Conservation (phyloP, 2,113 vertebrate genomes). For the Ophthalmolycus amberensis region DNA sequence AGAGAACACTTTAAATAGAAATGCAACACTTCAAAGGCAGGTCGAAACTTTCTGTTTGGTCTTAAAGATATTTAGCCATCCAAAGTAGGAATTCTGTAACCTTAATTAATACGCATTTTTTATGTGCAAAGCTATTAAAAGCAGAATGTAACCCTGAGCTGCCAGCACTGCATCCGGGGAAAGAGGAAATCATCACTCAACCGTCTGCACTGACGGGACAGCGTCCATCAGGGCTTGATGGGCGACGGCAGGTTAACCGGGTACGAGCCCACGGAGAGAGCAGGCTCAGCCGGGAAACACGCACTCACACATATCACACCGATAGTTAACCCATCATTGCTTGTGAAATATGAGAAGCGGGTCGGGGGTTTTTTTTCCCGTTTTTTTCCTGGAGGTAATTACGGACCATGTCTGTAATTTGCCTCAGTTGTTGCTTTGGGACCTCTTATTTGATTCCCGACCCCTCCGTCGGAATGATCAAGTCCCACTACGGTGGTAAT, state of each 20-base stretch:
- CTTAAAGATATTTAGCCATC: not conserved
- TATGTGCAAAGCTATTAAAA: not conserved
- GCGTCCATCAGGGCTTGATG: slow-evolving; percentile 67
- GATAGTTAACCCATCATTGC: slow-evolving; percentile 36
- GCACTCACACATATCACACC: slow-evolving; percentile 10
- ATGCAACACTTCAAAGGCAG: not conserved
- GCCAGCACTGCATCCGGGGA: slow-evolving; percentile 15
- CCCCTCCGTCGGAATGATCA: slow-evolving; percentile 29
- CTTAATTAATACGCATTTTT: not conserved
- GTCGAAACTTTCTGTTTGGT: not conserved
- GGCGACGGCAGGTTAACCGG: slow-evolving; percentile 32
- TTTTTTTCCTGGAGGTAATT: slow-evolving; percentile 29
- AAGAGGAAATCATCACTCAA: slow-evolving; percentile 33
- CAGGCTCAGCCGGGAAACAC: slow-evolving; percentile 13
- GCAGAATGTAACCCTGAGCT: slow-evolving; percentile 24
- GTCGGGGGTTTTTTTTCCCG: not conserved
- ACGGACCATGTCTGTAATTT: slow-evolving; percentile 35
- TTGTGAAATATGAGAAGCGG: slow-evolving; percentile 36
- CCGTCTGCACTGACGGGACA: slow-evolving; percentile 62
- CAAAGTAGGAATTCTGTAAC: not conserved
- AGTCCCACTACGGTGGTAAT: slow-evolving; percentile 54
- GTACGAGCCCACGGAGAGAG: slow-evolving; percentile 29
- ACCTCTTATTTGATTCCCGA: slow-evolving; percentile 45
- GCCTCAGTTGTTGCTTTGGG: slow-evolving; percentile 34
- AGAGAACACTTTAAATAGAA: slow-evolving; percentile 18